phyloP scores from a whole-genome alignment of 2,888 invertebrate species.

The Coelinius sp. region DNA sequence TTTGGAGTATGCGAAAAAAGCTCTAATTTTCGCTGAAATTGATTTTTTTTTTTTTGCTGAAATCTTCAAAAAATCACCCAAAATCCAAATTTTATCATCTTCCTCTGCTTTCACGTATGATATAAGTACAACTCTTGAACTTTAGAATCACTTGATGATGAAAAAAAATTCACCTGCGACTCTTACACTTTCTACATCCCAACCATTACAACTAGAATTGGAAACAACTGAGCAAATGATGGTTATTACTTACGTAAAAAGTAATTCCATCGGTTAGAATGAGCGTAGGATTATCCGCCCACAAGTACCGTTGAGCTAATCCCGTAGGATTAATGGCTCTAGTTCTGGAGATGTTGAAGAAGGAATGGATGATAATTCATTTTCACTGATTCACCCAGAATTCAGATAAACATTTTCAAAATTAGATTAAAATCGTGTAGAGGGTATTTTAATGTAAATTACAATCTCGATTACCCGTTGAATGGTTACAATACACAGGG shows the following conservation, averaged over 20 bases:
- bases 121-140: constrained; percentile 5
- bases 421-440: no score
- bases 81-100: background rate
- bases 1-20: no score
- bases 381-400: background rate
- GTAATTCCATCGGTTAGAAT: background rate
- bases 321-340: background rate
- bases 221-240: background rate
- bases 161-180: background rate
- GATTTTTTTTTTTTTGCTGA: background rate
- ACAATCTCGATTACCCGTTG: constrained; percentile 30
- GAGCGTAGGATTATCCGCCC: background rate
- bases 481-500: constrained; percentile 6
- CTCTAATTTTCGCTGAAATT: no score
- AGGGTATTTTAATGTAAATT: constrained; percentile 29
- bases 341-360: background rate
- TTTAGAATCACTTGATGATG: background rate
- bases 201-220: background rate
- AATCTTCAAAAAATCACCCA: background rate
- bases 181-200: background rate
- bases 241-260: background rate
- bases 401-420: no score
- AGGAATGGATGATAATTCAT: background rate
- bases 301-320: background rate
- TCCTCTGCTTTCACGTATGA: constrained; percentile 6